phyloP scores from a whole-genome alignment of 2,113 vertebrate genomes.

The Petromus typicus region DNA sequence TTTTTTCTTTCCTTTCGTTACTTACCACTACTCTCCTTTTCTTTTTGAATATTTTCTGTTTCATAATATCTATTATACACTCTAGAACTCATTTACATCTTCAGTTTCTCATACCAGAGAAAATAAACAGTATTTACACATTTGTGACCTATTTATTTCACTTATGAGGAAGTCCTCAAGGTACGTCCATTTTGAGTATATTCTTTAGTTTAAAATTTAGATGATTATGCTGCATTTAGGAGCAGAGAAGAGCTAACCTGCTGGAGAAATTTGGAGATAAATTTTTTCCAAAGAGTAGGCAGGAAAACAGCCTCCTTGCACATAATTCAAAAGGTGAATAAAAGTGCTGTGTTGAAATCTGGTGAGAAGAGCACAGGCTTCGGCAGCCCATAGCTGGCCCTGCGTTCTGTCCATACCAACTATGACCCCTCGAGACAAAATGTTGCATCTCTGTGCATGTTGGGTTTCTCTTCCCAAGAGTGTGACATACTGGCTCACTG shows the following conservation, averaged over 20 bases:
- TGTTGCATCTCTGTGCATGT: not conserved
- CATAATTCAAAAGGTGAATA: not conserved
- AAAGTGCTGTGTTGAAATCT: not conserved
- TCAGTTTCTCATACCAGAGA: too few relatives aligned
- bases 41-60: too few relatives aligned
- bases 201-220: conserved; percentile 28
- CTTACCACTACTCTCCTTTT: too few relatives aligned
- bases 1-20: too few relatives aligned
- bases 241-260: not conserved
- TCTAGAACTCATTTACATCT: too few relatives aligned
- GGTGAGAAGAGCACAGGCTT: not conserved
- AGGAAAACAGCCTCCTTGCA: not conserved
- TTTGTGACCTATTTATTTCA: too few relatives aligned
- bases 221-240: not conserved
- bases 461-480: not conserved
- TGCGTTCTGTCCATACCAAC: not conserved
- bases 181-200: too few relatives aligned
- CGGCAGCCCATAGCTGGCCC: not conserved
- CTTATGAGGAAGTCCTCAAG: too few relatives aligned
- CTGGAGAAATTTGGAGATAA: not conserved
- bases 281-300: not conserved
- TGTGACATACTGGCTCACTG: not conserved
- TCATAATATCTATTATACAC: too few relatives aligned
- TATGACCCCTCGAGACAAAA: not conserved
- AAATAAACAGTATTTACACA: too few relatives aligned